phyloP scores from a whole-genome alignment of 2,113 vertebrate genomes.

The Pseudois nayaur region DNA sequence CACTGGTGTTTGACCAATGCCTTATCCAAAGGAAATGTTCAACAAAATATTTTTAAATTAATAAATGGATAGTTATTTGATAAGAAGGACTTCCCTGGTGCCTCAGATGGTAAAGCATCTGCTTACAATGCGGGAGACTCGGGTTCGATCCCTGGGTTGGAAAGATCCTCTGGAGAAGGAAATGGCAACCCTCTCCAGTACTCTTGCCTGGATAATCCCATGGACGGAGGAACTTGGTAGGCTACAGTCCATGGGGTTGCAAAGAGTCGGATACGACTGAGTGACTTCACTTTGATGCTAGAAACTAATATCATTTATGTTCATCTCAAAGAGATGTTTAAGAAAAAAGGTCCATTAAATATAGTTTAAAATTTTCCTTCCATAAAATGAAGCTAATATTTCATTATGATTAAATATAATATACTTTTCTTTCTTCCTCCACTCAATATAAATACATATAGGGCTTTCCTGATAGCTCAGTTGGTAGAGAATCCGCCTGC shows the following conservation, averaged over 20 bases:
- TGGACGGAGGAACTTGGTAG: neutral
- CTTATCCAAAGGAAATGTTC: neutral
- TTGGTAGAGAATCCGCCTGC: rapidly evolving
- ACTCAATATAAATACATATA: neutral
- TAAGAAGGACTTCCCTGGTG: neutral
- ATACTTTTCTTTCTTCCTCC: neutral
- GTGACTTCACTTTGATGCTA: neutral
- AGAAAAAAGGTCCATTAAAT: neutral
- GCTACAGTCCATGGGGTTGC: neutral
- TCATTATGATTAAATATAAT: neutral
- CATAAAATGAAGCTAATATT: neutral
- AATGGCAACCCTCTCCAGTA: neutral
- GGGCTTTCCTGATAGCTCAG: neutral
- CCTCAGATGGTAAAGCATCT: neutral
- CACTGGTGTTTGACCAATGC: neutral
- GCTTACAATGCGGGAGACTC: rapidly evolving
- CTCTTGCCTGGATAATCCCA: neutral
- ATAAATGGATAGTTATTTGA: neutral
- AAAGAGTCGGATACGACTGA: rapidly evolving
- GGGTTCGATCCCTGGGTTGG: neutral
- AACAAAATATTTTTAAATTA: neutral
- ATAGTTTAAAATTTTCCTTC: neutral
- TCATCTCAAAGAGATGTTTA: neutral
- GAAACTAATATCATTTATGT: neutral
- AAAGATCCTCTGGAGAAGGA: neutral